Evolutionary conservation across 1,140 invertebrate genomes (phyloP).

Genomic region (Acyrthosiphon pisum): DNA sequence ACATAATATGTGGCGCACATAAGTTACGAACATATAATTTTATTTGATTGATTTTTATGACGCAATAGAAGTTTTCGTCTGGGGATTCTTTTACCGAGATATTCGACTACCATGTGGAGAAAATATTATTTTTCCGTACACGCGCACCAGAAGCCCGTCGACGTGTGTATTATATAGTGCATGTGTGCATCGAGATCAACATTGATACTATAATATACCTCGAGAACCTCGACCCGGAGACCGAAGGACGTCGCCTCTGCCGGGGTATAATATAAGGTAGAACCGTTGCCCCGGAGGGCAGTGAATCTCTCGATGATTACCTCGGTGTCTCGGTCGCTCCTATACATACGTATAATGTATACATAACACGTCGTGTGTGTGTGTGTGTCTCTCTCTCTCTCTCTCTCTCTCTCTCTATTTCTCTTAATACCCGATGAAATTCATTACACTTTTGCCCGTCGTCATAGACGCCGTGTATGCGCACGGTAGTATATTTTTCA

Average conservation of each 20-base stretch:
- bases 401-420: background rate
- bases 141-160: background rate
- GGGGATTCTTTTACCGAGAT: too few relatives aligned
- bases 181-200: background rate
- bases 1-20: too few relatives aligned
- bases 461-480: background rate
- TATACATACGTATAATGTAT: too few relatives aligned
- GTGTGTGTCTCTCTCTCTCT: background rate
- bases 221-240: background rate
- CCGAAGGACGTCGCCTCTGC: background rate
- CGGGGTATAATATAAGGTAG: background rate
- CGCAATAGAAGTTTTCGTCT: too few relatives aligned
- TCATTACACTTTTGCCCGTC: slow-evolving; percentile 39
- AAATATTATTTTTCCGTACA: background rate
- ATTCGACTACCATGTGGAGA: too few relatives aligned
- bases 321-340: background rate
- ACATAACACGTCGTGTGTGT: background rate
- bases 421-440: slow-evolving; percentile 30
- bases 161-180: background rate
- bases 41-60: too few relatives aligned
- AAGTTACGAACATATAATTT: too few relatives aligned
- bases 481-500: slow-evolving; percentile 36
- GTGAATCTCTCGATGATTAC: slow-evolving; percentile 23
- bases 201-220: background rate
- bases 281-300: background rate